Base-by-base conservation (phyloP, 1,140 invertebrate genomes). In the Drosophila subpulchrella region DNA sequence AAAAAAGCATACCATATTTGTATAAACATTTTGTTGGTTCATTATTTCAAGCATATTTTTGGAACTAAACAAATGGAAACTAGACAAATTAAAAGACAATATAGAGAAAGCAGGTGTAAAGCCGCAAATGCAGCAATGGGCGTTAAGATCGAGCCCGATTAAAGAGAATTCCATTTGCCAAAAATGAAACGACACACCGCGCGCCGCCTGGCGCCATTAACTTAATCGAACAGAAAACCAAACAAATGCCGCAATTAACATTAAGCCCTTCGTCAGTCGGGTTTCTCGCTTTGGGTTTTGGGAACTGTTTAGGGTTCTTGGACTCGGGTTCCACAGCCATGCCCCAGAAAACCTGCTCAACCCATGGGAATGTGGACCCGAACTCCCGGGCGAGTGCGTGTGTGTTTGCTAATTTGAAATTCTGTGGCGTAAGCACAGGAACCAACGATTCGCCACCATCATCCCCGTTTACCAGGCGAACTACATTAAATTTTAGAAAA, bases 401-500 rank as follows among this genome's bases (percentile, higher is more conserved):
- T 56, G 51, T 78, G 59, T 73, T 73, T 79, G 72, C 67, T 63
- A 85, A 85, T 74, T 81, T 84, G 32, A 58, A 85, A 70, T 70
- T 74, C 76, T 65, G 51, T 65, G 60, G 34, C 59, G 63, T 59
- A 83, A 71, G 63, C 81, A 74, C 24, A 47, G 61, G 56, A 47
- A 60, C 27, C 36, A 39, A n/a, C 24, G 6, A 15, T 34, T 8
- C 41, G 15, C 24, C 47, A 30, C 32, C 47, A 50, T 47, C 67
- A 48, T 41, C 39, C 51, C 27, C n/a, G 8, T 54, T 7, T 36
- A 6, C 56, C 24, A 36, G 62, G 34, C 60, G 53, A 71, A 72
- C 67, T 55, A 82, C 79, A 80, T 89, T 83, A 80, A 68, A 89
- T 78, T 89, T 89, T 68, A 80, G 77, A 89, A 84, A 81, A 90